Conservation (phyloP, 2,888 invertebrate species). For the Lithodes maja region DNA sequence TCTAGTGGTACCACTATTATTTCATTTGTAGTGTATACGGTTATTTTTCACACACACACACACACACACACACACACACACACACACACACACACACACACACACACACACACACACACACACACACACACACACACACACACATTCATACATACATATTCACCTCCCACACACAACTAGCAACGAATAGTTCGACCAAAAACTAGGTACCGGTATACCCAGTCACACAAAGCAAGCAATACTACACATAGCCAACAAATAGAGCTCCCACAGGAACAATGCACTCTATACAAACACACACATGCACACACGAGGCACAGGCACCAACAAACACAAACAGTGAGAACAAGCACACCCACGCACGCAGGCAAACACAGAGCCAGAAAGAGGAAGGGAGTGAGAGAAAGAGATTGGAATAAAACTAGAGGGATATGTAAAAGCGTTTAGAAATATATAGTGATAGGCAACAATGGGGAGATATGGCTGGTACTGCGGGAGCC, state of each 20-base stretch:
- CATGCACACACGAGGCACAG: neutral
- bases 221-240: neutral
- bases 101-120: neutral
- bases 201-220: neutral
- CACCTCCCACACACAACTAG: neutral
- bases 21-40: too few species aligned
- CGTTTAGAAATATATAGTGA: too few species aligned
- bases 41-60: too few species aligned
- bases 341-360: neutral
- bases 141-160: neutral
- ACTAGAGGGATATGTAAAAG: neutral
- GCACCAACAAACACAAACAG: neutral
- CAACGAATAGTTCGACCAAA: neutral
- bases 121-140: constrained; percentile 1
- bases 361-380: neutral
- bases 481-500: too few species aligned
- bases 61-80: too few species aligned
- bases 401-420: constrained; percentile 12
- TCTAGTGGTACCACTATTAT: too few species aligned
- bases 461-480: too few species aligned
- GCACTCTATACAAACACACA: neutral
- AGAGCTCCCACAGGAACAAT: neutral
- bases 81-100: too few species aligned
- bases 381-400: neutral
- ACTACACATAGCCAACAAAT: neutral